Evolutionary conservation across 2,797 vertebrate genomes (phyloP), one percentile per base, ranked within the genome.

Genomic region (Spheniscus humboldti): DNA sequence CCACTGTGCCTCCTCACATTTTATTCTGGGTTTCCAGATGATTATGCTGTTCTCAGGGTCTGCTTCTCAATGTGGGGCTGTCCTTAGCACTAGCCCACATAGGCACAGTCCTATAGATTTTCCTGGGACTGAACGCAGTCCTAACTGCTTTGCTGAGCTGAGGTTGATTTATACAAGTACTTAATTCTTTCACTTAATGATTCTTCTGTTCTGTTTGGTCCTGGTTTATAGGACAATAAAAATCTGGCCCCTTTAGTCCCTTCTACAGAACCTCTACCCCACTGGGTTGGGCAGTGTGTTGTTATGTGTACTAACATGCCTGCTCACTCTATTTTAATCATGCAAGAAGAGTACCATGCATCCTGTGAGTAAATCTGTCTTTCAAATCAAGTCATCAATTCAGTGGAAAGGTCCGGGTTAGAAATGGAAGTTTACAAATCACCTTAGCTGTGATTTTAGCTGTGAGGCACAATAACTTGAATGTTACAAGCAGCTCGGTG

Each of bases 381-480:
- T 93, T 96, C 85, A 92, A 81, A 97, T 88, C 93, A 92, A 92
- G 92, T 66, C 85, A 96, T 96, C 95, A 94, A 94, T 90, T 96
- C 79, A 94, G 68, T 76, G 52, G 91, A 97, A 96, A 94, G 87
- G 89, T 86, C 55, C 18, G 4, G 55, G 79, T 76, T 91, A 74
- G 87, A 95, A 92, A 74, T 71, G 71, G 82, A 96, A 92, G 91
- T 92, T 96, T 95, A 97, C 94, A 97, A 94, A 97, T 96, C 81
- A 94, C 91, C 79, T 90, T 63, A 74, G 79, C 85, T 78, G 89
- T 37, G 66, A 95, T 92, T 97, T 94, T 96, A 93, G 95, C 95
- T 97, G 85, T 92, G 76, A 97, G 96, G 95, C 92, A 96, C 95
- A 97, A 97, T 94, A 97, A 95, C 85, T 48, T 12, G 45, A 94